Conservation (phyloP, 1,140 invertebrate genomes). For the Musca domestica region DNA sequence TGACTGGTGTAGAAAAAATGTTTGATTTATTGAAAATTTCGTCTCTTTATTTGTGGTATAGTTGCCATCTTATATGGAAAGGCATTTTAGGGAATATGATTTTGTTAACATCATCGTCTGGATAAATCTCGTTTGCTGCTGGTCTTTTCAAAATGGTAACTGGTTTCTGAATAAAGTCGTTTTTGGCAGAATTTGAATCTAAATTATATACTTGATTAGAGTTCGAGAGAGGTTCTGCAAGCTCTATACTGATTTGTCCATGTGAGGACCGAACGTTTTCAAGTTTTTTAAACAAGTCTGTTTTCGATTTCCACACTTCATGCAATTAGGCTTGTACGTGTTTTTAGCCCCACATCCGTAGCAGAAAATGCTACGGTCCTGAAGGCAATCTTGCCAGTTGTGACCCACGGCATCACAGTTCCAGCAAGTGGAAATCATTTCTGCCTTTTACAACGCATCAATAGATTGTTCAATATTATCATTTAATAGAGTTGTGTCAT, state of each 20-base stretch:
- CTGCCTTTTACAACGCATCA: too few relatives aligned
- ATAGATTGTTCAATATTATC: too few relatives aligned
- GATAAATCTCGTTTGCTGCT: neutral
- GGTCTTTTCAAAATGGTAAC: neutral
- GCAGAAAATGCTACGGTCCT: constrained; percentile 4
- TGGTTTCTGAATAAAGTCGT: neutral
- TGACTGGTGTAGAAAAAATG: neutral
- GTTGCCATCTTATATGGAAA: neutral
- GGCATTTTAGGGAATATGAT: neutral
- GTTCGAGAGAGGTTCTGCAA: too few relatives aligned
- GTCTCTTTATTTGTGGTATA: neutral
- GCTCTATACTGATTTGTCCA: too few relatives aligned
- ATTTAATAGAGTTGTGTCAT: too few relatives aligned
- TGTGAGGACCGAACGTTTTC: too few relatives aligned
- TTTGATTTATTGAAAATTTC: neutral
- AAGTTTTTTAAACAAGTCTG: neutral
- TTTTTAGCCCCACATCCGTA: neutral
- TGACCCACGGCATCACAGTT: constrained; percentile 7
- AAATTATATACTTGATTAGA: too few relatives aligned
- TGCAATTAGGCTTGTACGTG: neutral
- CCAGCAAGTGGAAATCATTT: neutral
- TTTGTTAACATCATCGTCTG: neutral
- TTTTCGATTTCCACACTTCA: neutral
- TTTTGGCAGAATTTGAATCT: neutral
- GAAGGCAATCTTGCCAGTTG: neutral